Evolutionary conservation across 2,797 vertebrate species (phyloP).

Genomic region (Hybognathus amarus): DNA sequence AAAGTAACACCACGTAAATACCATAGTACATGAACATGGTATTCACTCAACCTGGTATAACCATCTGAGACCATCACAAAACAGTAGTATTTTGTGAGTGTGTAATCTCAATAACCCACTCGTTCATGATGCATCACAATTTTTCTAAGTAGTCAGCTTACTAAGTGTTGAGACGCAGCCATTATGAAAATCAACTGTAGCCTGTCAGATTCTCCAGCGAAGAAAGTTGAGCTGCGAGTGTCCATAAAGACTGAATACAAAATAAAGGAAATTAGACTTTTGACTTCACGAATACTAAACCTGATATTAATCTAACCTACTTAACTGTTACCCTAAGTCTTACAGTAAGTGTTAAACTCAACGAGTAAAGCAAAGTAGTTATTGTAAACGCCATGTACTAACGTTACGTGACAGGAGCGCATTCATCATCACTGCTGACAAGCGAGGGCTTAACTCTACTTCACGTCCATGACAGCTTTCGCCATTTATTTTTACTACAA

Average conservation of each 20-base stretch:
- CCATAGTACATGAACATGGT: background rate
- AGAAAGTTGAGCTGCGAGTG: background rate
- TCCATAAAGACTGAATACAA: background rate
- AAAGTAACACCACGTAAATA: background rate
- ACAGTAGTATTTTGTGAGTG: background rate
- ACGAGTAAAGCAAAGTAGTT: background rate
- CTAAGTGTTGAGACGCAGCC: slow-evolving; percentile 1
- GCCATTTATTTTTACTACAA: background rate
- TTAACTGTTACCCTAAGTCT: background rate
- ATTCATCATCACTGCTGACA: slow-evolving; percentile 40
- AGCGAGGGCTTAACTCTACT: background rate
- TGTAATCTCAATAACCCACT: background rate
- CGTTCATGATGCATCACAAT: background rate
- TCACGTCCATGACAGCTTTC: slow-evolving; percentile 47
- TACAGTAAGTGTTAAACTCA: background rate
- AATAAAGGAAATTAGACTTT: background rate
- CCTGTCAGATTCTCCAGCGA: background rate
- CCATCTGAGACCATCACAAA: background rate
- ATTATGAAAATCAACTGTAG: background rate
- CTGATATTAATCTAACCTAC: background rate
- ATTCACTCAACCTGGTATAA: background rate
- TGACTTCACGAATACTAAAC: background rate
- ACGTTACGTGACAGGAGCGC: slow-evolving; percentile 18
- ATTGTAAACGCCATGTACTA: background rate
- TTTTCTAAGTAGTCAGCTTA: background rate